These are phyloP conservation scores for Notodonta ziczac DNA, from an alignment of 2,888 invertebrate species.

Conservation along the genomic window DNA sequence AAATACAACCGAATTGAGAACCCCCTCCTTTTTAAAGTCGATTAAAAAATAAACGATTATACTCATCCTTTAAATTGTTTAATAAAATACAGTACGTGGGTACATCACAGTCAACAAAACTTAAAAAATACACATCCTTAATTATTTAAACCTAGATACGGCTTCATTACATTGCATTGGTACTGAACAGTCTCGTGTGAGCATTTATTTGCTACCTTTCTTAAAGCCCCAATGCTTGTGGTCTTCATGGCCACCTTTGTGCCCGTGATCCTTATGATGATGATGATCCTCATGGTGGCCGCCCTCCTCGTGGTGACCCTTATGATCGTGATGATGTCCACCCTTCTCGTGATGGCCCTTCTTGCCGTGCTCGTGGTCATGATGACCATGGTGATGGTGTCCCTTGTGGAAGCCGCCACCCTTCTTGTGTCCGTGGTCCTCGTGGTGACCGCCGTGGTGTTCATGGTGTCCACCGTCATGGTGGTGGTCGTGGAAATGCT, in stretches of 20 bases:
- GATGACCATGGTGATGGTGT: conserved; percentile 90
- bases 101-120: conserved; percentile 69
- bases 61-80: conserved; percentile 40
- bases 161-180: conserved; percentile 55
- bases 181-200: conserved; percentile 31
- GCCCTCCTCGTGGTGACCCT: conserved; percentile 91
- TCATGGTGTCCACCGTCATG: conserved; percentile 92
- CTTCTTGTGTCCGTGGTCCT: conserved; percentile 92
- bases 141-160: conserved; percentile 63
- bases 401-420: conserved; percentile 92
- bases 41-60: not conserved
- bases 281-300: conserved; percentile 92
- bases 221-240: conserved; percentile 92
- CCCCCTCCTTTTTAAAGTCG: too few relatives aligned
- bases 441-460: conserved; percentile 91
- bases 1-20: not conserved
- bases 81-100: conserved; percentile 53
- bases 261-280: conserved; percentile 90
- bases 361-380: conserved; percentile 92
- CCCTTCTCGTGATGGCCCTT: conserved; percentile 93
- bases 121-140: conserved; percentile 62
- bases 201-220: conserved; percentile 75
- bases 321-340: conserved; percentile 91
- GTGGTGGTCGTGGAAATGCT: conserved; percentile 93
- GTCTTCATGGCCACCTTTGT: conserved; percentile 92